A percentile compares a stretch with the other conserved stretches of the same genome.
Conservation (phyloP, 1,140 invertebrate species). For the Xylocopa sonorina region DNA sequence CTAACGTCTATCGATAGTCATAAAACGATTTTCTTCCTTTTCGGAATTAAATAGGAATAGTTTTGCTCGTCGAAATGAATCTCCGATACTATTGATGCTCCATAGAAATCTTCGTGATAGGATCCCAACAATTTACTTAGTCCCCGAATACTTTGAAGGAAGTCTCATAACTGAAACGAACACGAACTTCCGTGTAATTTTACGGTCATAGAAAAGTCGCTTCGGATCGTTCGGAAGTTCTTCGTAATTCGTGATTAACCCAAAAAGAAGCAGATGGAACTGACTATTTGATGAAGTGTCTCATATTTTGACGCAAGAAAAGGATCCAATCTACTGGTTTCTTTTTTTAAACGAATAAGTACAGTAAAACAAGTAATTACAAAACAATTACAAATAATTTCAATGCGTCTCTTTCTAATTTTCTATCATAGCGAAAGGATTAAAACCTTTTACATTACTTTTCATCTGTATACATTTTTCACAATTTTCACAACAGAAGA, state of each 20-base stretch:
- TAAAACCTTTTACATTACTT: too few relatives aligned
- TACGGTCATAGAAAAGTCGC: background rate
- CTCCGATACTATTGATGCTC: background rate
- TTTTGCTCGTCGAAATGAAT: background rate
- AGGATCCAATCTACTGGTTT: background rate
- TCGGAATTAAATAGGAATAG: background rate
- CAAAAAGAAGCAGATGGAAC: background rate
- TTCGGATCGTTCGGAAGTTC: background rate
- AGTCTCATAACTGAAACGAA: conserved; percentile 33
- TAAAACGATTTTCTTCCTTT: too few relatives aligned
- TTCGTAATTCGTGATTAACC: conserved; percentile 12
- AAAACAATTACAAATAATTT: too few relatives aligned
- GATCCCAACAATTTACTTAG: conserved; percentile 25
- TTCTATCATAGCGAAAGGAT: too few relatives aligned
- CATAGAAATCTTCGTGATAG: conserved; percentile 1
- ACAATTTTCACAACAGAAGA: too few relatives aligned
- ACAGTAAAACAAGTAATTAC: too few relatives aligned
- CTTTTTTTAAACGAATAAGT: too few relatives aligned
- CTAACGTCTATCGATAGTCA: too few relatives aligned
- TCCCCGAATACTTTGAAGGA: conserved; percentile 4
- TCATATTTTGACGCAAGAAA: background rate
- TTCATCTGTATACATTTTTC: too few relatives aligned
- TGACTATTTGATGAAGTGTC: background rate
- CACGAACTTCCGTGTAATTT: background rate
- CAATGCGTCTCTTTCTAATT: too few relatives aligned